Evolutionary conservation across 2,797 vertebrate species (phyloP), one percentile per base, ranked within the genome.

Genomic region (Melanotaenia nigrans): DNA sequence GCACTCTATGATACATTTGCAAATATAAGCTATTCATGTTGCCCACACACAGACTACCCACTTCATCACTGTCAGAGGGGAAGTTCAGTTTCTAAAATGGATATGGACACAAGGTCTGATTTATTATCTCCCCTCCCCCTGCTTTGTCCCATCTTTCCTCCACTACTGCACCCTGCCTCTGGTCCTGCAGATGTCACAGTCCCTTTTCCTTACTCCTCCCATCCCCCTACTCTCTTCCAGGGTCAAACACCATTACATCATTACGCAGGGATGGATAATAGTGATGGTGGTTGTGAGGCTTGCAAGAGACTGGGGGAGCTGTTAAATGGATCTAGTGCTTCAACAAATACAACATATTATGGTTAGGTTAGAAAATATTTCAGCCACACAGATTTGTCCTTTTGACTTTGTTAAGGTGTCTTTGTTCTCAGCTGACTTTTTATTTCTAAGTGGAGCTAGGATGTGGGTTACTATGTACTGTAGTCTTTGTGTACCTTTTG

Each of bases 161-260:
- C 77, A 57, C 81, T 79, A 84, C 84, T 35, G 56, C 88, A 85
- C 68, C 81, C 85, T 88, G 93, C 94, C 90, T 88, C 89, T 90
- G 87, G 92, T 90, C 87, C 86, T 94, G 92, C 92, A 94, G 93
- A 95, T 94, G 92, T 94, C 92, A 93, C 88, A 78, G 89, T 91
- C 89, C 85, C 85, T 79, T 88, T 87, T 81, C 68, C 79, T 84
- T 86, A 57, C 77, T 81, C 42, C 77, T 73, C 78, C 82, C 91
- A 81, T 84, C 87, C 89, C 88, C 87, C 88, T 45, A 35, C 81
- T 72, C 85, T 86, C 82, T 90, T 91, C 88, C 85, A 89, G 90
- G 92, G 89, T 94, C 92, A 93, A 89, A 91, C 90, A 77, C 82
- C 79, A 88, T 93, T 93, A 91, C 91, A 91, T 92, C 92, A 90